These are phyloP conservation scores for Frankliniella intonsa DNA, from an alignment of 2,888 invertebrate species.

Conservation along the genomic window DNA sequence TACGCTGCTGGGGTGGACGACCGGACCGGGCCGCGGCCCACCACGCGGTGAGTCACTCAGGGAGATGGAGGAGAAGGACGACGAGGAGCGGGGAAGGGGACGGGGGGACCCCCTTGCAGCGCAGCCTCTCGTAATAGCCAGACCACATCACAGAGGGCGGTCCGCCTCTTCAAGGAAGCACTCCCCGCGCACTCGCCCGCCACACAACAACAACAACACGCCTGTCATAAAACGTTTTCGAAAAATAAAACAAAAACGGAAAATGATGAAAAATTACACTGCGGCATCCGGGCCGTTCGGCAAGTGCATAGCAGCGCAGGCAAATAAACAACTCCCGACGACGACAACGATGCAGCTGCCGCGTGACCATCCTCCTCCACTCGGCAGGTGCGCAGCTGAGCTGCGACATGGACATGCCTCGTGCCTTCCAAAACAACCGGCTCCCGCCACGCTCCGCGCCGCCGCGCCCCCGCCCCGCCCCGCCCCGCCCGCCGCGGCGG, in stretches of 20 bases:
- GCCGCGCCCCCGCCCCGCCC: not conserved
- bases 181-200: too few species aligned
- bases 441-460: too few species aligned
- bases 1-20: not conserved
- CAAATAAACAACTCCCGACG: not conserved
- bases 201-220: too few species aligned
- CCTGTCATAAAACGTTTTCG: too few species aligned
- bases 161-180: too few species aligned
- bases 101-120: not conserved
- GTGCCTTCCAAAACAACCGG: too few species aligned
- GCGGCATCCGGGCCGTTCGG: too few species aligned
- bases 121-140: not conserved
- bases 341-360: not conserved
- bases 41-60: not conserved
- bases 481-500: not conserved
- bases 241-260: too few species aligned
- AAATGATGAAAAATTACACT: too few species aligned
- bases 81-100: not conserved
- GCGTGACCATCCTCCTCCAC: not conserved
- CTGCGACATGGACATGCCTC: not conserved
- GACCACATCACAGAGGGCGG: too few species aligned
- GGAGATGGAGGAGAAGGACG: not conserved
- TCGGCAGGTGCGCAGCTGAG: not conserved
- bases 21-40: not conserved
- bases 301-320: too few species aligned